Conservation (phyloP, 2,888 invertebrate genomes). For the Phymatocera aterrima region DNA sequence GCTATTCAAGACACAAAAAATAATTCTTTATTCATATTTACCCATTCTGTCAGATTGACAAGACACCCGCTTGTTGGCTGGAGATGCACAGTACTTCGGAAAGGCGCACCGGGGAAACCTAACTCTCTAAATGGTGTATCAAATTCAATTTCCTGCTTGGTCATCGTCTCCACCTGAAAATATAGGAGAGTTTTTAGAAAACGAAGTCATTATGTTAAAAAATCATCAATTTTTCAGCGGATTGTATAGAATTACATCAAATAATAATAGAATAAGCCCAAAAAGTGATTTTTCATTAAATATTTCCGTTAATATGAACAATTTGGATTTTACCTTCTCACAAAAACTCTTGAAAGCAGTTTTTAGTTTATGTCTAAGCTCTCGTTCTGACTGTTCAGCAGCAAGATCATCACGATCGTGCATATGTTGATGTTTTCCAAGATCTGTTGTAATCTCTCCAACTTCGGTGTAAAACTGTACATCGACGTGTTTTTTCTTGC, state of each 20-base stretch:
- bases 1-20: not conserved
- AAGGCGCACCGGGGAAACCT: conserved; percentile 98
- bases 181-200: not conserved
- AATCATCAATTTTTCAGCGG: not conserved
- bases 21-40: conserved; percentile 63
- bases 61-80: conserved; percentile 99
- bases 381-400: conserved; percentile 98
- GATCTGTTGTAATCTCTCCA: conserved; percentile 99
- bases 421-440: conserved; percentile 99
- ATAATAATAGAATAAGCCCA: too few species aligned
- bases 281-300: not conserved
- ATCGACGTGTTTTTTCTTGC: conserved; percentile 99
- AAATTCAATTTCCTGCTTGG: conserved; percentile 98
- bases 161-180: conserved; percentile 88
- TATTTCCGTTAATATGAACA: not conserved
- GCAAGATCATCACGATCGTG: conserved; percentile 99
- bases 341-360: conserved; percentile 99
- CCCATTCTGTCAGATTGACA: conserved; percentile 98
- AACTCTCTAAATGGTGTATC: conserved; percentile 99
- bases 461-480: conserved; percentile 99
- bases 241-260: too few species aligned
- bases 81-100: conserved; percentile 94
- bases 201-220: not conserved
- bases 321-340: conserved; percentile 83
- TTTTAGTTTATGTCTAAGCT: conserved; percentile 96